Base-by-base conservation (phyloP, 2,113 vertebrate genomes). In the Cyanoderma ruficeps region DNA sequence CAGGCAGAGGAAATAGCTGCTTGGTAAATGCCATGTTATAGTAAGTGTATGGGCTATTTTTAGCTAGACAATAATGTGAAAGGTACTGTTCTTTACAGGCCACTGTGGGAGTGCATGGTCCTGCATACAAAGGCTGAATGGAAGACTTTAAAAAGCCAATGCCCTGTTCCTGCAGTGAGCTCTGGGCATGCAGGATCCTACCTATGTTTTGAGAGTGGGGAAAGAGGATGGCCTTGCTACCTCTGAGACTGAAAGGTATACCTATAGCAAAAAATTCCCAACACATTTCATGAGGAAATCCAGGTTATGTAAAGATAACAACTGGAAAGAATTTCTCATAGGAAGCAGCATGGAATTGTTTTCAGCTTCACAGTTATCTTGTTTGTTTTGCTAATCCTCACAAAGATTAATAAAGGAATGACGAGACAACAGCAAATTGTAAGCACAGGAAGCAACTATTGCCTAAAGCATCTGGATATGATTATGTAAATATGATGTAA, bases 391-490 rank as follows among this genome's bases (percentile, higher is more conserved):
- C 78, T 97, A 94, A 91, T 92, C 91, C 89, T 93, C 78, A 92
- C 65, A 39, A 86, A 93, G 90, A 94, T 95, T 96, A 96, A 97
- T 94, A 95, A 94, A 94, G 91, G 90, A 95, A 94, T 89, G 93
- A 95, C 88, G 86, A 96, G 87, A 94, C 84, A 96, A 96, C 89
- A 90, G 84, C 78, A 68, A 88, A 89, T 63, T 87, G 87, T 95
- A 94, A 96, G 93, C 92, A 96, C 93, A 97, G 97, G 95, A 97
- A 96, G 87, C 61, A 0, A 87, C 72, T 91, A 91, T 81, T 94
- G 93, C 96, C 92, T 94, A 80, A 96, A 96, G 94, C 94, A 96
- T 96, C 95, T 97, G 93, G 96, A 95, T 96, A 90, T 81, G 84
- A 90, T 96, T 96, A 96, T 95, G 82, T 94, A 96, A 97, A 96